These are phyloP conservation scores for Vireo altiloquus DNA, from an alignment of 2,113 vertebrate genomes.

Conservation along the genomic window DNA sequence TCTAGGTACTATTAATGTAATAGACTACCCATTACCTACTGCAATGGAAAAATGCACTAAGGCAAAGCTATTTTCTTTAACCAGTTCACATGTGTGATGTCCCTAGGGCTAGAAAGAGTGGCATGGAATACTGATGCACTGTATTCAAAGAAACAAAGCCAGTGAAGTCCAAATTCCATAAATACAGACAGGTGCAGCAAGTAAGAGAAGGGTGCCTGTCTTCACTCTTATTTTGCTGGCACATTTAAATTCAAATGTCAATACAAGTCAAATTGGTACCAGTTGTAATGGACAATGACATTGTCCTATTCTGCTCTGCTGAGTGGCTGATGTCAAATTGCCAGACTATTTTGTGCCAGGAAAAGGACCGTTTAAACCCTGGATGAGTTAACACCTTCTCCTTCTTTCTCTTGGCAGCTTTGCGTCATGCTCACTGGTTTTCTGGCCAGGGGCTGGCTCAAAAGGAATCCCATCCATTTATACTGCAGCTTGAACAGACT, in stretches of 20 bases:
- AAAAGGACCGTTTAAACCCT: background rate
- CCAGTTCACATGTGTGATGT: background rate
- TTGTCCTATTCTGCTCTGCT: background rate
- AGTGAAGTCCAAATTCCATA: background rate
- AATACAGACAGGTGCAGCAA: background rate
- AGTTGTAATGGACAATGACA: background rate
- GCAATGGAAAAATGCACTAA: background rate
- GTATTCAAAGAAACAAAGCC: background rate
- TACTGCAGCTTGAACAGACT: background rate
- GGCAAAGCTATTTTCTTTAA: background rate
- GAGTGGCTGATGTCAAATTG: background rate
- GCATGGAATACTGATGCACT: background rate
- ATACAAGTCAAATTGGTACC: background rate
- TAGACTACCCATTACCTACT: background rate
- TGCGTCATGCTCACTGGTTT: background rate
- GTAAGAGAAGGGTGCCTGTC: background rate
- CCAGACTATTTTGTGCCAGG: background rate
- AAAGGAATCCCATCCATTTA: background rate
- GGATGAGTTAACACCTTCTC: background rate
- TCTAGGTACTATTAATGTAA: background rate
- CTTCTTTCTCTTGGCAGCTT: background rate
- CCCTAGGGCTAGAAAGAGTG: background rate
- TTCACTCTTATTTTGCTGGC: background rate
- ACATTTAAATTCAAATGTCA: background rate
- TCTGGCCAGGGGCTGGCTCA: background rate